Base-by-base conservation (phyloP, 1,140 invertebrate species). In the Neomicropteryx cornuta region DNA sequence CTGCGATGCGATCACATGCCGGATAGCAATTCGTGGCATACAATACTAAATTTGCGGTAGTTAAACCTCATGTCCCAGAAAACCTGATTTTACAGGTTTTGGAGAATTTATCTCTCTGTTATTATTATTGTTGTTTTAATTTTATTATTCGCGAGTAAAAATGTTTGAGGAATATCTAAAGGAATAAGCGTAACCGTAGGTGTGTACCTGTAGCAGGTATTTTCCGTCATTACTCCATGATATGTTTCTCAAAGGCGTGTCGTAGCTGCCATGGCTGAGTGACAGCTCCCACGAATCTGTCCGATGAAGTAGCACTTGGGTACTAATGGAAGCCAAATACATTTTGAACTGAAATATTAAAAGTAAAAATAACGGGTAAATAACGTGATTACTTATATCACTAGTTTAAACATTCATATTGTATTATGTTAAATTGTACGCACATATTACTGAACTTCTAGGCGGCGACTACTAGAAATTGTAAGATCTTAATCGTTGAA, bases 151-250 rank as follows among this genome's bases (percentile, higher is more conserved):
- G 6, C 22, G 10, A 5, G 4, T 20, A 18, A 35, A 35, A 35
- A 35, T 35, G 18, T 10, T 18, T 10, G 5, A 5, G 10, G 33
- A 18, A 38, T 33, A 38, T 27, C 10, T n/a, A 38, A 28, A 10
- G 19, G n/a, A 29, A 37, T 20, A 33, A 24, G 13, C 34, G 27
- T 14, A 19, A 16, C 6, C 11, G 10, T 18, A 8, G n/a, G 14
- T 30, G 17, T 33, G 36, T 60, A 68, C 65, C 56, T 63, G 61
- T 43, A 65, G 52, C 31, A 68, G 44, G 37, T 68, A 66, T 59
- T 66, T 66, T 40, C 61, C 62, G 47, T 66, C 63, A 42, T 63
- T 59, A 38, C 65, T 66, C 65, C 63, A 68, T 13, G 58, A 56
- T 29, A 66, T 49, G 52, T 66, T 57, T 43, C 61, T 53, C 33